Evolutionary conservation across 2,888 invertebrate genomes (phyloP).

Genomic region (Disparrhopalites patrizii): DNA sequence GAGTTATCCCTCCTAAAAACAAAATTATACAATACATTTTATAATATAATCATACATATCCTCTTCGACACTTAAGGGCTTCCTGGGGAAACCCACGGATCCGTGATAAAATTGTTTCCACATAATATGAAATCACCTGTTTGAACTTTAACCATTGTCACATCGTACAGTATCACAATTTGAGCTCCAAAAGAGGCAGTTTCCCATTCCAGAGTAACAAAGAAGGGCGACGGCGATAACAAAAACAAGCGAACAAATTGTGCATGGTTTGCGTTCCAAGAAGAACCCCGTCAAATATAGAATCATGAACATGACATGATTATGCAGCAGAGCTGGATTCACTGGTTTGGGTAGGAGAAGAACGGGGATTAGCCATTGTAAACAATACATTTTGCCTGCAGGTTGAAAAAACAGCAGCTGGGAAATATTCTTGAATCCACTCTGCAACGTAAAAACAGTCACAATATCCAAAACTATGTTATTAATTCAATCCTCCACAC

Average conservation of each 20-base stretch:
- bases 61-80: too few species aligned
- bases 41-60: too few species aligned
- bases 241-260: slow-evolving; percentile 94
- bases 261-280: slow-evolving; percentile 93
- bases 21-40: too few species aligned
- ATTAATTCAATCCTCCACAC: too few species aligned
- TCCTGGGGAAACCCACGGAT: too few species aligned
- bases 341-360: slow-evolving; percentile 95
- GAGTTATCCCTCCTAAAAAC: too few species aligned
- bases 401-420: too few species aligned
- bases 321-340: slow-evolving; percentile 91
- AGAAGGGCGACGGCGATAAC: slow-evolving; percentile 86
- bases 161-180: slow-evolving; percentile 63
- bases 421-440: too few species aligned
- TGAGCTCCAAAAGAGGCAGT: slow-evolving; percentile 86
- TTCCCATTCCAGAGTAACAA: slow-evolving; percentile 93
- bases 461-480: too few species aligned
- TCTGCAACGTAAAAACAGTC: too few species aligned
- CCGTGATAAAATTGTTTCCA: too few species aligned
- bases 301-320: slow-evolving; percentile 96
- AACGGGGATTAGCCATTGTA: slow-evolving; percentile 96
- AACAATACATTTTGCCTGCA: slow-evolving; percentile 79
- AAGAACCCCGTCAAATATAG: slow-evolving; percentile 95
- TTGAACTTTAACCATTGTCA: slow-evolving; percentile 51
- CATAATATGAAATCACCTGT: too few species aligned